A percentile compares a stretch with the other conserved stretches of the same genome.
These are phyloP conservation scores for Ostrea denselamellosa DNA, from an alignment of 1,140 invertebrate species.

Conservation along the genomic window DNA sequence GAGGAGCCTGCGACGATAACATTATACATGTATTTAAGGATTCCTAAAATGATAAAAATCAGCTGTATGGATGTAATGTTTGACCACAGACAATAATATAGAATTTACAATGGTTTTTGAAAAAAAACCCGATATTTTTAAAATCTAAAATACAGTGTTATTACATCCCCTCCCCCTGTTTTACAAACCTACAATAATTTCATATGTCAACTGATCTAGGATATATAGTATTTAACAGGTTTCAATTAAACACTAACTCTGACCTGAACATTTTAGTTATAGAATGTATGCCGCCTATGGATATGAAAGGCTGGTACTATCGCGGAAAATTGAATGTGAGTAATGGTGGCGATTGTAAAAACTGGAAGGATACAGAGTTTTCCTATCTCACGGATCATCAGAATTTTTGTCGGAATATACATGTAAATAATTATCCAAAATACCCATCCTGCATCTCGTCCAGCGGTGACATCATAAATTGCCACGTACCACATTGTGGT, in stretches of 20 bases:
- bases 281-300: neutral
- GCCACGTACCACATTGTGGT: neutral
- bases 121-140: neutral
- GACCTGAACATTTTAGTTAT: neutral
- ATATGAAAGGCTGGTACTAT: neutral
- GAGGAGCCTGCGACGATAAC: too few relatives aligned
- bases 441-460: neutral
- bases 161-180: too few relatives aligned
- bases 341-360: neutral
- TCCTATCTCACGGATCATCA: neutral
- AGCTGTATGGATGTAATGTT: too few relatives aligned
- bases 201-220: neutral
- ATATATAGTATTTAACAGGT: neutral
- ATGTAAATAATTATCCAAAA: too few relatives aligned
- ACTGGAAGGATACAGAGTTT: neutral
- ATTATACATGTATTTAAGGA: too few relatives aligned
- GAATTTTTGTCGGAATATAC: neutral
- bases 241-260: neutral
- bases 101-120: neutral
- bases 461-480: neutral
- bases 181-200: neutral
- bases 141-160: too few relatives aligned
- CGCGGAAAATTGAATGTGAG: neutral
- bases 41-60: too few relatives aligned
- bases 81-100: too few relatives aligned